Conservation (phyloP, 2,797 vertebrate genomes). For the Urophycis tenuis region DNA sequence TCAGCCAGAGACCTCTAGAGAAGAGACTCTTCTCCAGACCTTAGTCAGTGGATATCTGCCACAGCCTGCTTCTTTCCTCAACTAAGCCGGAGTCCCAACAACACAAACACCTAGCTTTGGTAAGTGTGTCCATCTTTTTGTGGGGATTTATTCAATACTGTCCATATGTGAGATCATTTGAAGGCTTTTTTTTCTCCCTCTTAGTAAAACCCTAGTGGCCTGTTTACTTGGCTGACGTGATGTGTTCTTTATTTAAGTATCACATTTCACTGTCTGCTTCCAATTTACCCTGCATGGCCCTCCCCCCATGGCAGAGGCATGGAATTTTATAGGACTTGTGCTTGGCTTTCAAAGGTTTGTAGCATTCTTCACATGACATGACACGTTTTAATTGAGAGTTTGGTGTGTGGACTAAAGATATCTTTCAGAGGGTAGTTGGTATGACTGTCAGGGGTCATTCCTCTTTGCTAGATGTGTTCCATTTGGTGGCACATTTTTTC, state of each 20-base stretch:
- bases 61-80: neutral
- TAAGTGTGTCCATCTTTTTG: conserved; percentile 29
- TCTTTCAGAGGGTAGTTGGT: neutral
- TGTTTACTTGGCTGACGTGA: conserved; percentile 26
- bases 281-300: conserved; percentile 34
- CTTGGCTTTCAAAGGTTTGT: conserved; percentile 6
- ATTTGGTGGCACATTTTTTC: neutral
- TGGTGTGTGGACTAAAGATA: conserved; percentile 2
- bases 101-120: conserved; percentile 17
- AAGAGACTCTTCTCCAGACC: neutral
- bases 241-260: conserved; percentile 29
- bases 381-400: conserved; percentile 14
- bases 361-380: conserved; percentile 29
- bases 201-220: conserved; percentile 9
- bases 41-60: conserved; percentile 14
- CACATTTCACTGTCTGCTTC: conserved; percentile 44
- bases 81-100: neutral
- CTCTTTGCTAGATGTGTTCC: neutral
- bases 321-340: conserved; percentile 13
- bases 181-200: conserved; percentile 10
- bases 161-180: neutral
- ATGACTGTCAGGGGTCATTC: neutral
- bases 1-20: conserved; percentile 5
- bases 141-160: neutral
- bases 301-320: neutral